Evolutionary conservation across 2,797 vertebrate species (phyloP).

Genomic region (Channa striata): DNA sequence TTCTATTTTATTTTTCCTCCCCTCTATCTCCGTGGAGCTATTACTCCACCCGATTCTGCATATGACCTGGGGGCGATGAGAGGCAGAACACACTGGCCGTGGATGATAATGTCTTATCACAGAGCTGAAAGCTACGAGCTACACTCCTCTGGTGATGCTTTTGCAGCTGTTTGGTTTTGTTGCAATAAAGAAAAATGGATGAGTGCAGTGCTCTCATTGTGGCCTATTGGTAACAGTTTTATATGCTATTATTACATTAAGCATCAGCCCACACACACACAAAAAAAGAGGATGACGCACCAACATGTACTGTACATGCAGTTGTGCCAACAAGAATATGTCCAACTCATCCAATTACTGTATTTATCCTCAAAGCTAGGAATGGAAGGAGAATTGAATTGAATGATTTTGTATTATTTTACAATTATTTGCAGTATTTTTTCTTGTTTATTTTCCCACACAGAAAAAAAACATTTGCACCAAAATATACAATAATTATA

Average conservation of each 20-base stretch:
- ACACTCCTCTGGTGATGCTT: slow-evolving; percentile 41
- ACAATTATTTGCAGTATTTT: not conserved
- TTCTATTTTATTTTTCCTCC: slow-evolving; percentile 44
- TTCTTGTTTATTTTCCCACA: no score
- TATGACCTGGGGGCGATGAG: slow-evolving; percentile 56
- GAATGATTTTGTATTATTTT: not conserved
- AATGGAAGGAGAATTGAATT: slow-evolving; percentile 5
- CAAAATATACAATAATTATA: no score
- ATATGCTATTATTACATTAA: slow-evolving; percentile 26
- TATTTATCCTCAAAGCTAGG: slow-evolving; percentile 12
- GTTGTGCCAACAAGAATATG: slow-evolving; percentile 6
- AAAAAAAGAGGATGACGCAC: slow-evolving; percentile 8
- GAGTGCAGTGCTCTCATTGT: slow-evolving; percentile 25
- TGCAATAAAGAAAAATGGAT: slow-evolving; percentile 12
- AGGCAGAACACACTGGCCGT: slow-evolving; percentile 54
- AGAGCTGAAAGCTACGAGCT: slow-evolving; percentile 45
- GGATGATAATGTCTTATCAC: slow-evolving; percentile 58
- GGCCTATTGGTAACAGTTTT: slow-evolving; percentile 32
- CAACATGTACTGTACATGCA: not conserved
- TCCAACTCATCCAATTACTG: slow-evolving; percentile 11
- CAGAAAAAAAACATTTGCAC: no score
- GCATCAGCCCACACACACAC: slow-evolving; percentile 23
- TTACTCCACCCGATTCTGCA: slow-evolving; percentile 62
- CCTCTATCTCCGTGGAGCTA: slow-evolving; percentile 55
- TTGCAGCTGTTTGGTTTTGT: slow-evolving; percentile 36